Percentiles rank a stretch among this genome's conserved stretches.
phyloP scores from a whole-genome alignment of 2,113 vertebrate species.

The Psittacara wagleri region DNA sequence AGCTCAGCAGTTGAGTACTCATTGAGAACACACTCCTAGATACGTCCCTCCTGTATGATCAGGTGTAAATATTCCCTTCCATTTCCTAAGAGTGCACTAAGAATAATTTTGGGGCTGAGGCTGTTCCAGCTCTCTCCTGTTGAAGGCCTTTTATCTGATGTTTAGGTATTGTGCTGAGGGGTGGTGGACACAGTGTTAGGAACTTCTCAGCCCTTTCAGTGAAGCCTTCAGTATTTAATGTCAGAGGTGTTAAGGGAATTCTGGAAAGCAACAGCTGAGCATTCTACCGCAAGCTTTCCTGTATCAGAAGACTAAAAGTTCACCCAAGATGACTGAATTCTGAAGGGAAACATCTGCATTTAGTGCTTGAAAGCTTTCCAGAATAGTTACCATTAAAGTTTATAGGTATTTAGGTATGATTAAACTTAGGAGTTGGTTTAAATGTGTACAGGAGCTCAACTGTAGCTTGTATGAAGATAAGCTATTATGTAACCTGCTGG shows the following conservation, averaged over 20 bases:
- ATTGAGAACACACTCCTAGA: background rate
- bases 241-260: background rate
- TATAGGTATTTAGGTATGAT: background rate
- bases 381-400: background rate
- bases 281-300: background rate
- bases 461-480: background rate
- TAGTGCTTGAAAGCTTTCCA: background rate
- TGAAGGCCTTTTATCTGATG: background rate
- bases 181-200: background rate
- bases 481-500: background rate
- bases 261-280: background rate
- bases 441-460: background rate
- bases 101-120: background rate
- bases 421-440: background rate
- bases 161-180: background rate
- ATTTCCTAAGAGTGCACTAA: background rate
- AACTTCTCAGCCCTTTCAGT: background rate
- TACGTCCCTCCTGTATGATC: background rate
- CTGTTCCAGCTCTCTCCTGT: background rate
- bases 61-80: background rate
- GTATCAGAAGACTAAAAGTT: background rate
- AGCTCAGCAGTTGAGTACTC: background rate
- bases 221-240: background rate
- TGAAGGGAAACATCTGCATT: background rate
- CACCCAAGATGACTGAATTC: background rate